Evolutionary conservation across 2,888 invertebrate genomes (phyloP).

Genomic region (Thecophora atra): DNA sequence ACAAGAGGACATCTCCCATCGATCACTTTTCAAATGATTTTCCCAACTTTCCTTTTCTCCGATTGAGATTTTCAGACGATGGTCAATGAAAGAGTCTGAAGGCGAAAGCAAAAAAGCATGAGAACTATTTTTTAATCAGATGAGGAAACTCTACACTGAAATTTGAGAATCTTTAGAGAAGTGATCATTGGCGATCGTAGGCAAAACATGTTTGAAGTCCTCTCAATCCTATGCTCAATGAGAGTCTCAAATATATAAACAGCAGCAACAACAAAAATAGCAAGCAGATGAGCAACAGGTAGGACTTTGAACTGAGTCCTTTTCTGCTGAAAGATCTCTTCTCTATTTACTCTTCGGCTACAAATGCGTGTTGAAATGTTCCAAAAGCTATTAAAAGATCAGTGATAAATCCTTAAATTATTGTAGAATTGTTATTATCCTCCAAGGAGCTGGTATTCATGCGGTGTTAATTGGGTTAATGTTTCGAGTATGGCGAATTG

Average conservation of each 20-base stretch:
- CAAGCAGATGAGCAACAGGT: background rate
- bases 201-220: background rate
- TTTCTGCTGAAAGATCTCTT: background rate
- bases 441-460: background rate
- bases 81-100: background rate
- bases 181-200: background rate
- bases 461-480: constrained; percentile 48
- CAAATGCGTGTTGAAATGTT: constrained; percentile 50
- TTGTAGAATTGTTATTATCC: background rate
- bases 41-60: background rate
- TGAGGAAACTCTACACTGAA: background rate
- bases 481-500: background rate
- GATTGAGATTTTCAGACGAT: background rate
- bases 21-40: background rate
- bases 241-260: background rate
- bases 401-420: background rate
- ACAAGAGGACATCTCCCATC: background rate
- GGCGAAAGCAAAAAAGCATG: background rate
- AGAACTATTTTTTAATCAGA: background rate
- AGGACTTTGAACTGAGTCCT: background rate
- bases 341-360: background rate
- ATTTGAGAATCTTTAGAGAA: constrained; percentile 16
- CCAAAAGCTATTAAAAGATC: constrained; percentile 13
- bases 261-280: constrained; percentile 3
- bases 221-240: background rate